Conservation (phyloP, 2,888 invertebrate species). For the Ophion ventricosus region DNA sequence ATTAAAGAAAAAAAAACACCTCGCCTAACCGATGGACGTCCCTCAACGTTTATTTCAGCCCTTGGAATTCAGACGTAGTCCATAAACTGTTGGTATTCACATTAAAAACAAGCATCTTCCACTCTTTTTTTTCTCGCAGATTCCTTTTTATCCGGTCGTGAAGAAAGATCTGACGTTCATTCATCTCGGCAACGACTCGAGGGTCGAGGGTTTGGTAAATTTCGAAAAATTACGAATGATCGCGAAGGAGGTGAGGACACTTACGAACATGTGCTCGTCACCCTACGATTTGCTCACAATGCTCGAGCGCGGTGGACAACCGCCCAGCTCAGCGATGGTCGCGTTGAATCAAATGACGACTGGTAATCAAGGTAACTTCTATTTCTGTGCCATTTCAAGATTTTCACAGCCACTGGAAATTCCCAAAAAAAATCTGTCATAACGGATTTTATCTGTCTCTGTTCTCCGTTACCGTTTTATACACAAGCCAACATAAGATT, state of each 20-base stretch:
- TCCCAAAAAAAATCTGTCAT: not conserved
- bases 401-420: not conserved
- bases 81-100: not conserved
- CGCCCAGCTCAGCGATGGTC: conserved; percentile 94
- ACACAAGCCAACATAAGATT: not conserved
- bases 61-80: not conserved
- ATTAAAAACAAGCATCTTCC: not conserved
- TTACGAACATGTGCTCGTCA: conserved; percentile 98
- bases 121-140: conserved; percentile 82
- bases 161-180: conserved; percentile 99
- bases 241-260: conserved; percentile 95
- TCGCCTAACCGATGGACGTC: no score
- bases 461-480: not conserved
- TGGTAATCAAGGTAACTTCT: conserved; percentile 84
- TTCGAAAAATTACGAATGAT: conserved; percentile 99
- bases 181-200: conserved; percentile 97
- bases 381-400: not conserved
- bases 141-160: conserved; percentile 95
- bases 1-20: no score
- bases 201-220: conserved; percentile 95
- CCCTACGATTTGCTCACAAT: conserved; percentile 94
- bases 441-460: not conserved
- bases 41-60: not conserved
- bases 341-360: conserved; percentile 94
- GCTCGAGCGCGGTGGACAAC: conserved; percentile 93